A percentile compares a stretch with the other conserved stretches of the same genome.
Evolutionary conservation across 2,888 invertebrate species (phyloP).

Genomic region (Catocala fraxini): DNA sequence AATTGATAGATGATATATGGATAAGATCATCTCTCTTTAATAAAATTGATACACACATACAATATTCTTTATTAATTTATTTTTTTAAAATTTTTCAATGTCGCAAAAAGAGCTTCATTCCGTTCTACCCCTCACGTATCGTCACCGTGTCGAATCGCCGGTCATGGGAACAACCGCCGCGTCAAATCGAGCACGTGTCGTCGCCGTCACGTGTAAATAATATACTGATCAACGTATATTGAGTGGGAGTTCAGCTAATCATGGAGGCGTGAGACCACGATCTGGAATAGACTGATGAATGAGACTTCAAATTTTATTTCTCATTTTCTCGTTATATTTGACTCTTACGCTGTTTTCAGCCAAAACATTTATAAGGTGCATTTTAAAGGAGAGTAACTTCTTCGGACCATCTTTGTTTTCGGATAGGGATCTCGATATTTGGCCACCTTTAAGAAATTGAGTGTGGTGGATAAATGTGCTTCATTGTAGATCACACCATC

Average conservation of each 20-base stretch:
- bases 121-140: slow-evolving; percentile 30
- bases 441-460: too few species aligned
- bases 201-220: slow-evolving; percentile 44
- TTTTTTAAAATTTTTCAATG: not conserved
- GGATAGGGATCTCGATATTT: too few species aligned
- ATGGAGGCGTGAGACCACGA: slow-evolving; percentile 17
- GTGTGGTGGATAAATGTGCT: too few species aligned
- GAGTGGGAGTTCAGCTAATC: slow-evolving; percentile 6
- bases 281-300: not conserved
- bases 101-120: slow-evolving; percentile 44
- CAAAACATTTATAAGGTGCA: too few species aligned
- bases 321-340: too few species aligned
- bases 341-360: too few species aligned
- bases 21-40: not conserved
- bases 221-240: slow-evolving; percentile 28
- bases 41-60: not conserved
- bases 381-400: too few species aligned
- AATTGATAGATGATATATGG: too few species aligned
- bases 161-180: slow-evolving; percentile 63
- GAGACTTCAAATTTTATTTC: too few species aligned
- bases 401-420: too few species aligned
- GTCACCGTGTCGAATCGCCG: slow-evolving; percentile 64
- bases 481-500: too few species aligned
- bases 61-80: too few species aligned
- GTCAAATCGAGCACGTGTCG: slow-evolving; percentile 61